Base-by-base conservation (phyloP, 2,797 vertebrate species). In the Poeciliopsis turneri region DNA sequence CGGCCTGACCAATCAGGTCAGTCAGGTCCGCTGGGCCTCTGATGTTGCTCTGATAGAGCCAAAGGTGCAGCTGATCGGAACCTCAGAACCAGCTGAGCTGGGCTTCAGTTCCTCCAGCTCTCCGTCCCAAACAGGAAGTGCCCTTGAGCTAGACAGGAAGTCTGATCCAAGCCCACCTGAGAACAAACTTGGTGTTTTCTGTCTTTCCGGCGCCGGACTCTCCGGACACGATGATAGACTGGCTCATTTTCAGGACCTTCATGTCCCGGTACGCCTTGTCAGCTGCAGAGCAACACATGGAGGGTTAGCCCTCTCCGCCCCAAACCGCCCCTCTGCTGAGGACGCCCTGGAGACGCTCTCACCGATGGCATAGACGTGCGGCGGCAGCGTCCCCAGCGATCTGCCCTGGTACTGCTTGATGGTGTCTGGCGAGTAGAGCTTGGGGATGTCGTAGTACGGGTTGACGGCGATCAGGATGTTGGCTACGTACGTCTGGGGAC, bases 121-220 rank as follows among this genome's bases (percentile, higher is more conserved):
- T 59, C 2, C 10, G 12, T 33, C 30, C 59, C 28, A 16, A 61
- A 33, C 23, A 25, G 28, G 30, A 33, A 33, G 30, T 66, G 61
- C 8, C 7, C 0, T 25, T 2, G 5, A 61, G 59, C 28, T 16
- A 7, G 13, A 30, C 28, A 59, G 57, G 57, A 59, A 59, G 66
- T 5, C 1, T n/a, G 25, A 69, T 5, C 23, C 23, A 3, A 2
- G 20, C 85, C 85, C 78, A 99, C 98, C 97, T 97, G 85, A 99
- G 95, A 82, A 99, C 97, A 94, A 99, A 99, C 94, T 99, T 99
- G 68, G 98, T 99, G 92, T 99, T 99, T 92, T 99, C 98, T 0
- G 98, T 99, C 94, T 99, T 99, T 71, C 98, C 98, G 87, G 98
- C 98, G 61, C 98, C 98, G 0, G 98, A 99, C 94, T 99, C 98